These are phyloP conservation scores for Chinchilla lanigera DNA, from an alignment of 2,113 vertebrate species.

Conservation along the genomic window DNA sequence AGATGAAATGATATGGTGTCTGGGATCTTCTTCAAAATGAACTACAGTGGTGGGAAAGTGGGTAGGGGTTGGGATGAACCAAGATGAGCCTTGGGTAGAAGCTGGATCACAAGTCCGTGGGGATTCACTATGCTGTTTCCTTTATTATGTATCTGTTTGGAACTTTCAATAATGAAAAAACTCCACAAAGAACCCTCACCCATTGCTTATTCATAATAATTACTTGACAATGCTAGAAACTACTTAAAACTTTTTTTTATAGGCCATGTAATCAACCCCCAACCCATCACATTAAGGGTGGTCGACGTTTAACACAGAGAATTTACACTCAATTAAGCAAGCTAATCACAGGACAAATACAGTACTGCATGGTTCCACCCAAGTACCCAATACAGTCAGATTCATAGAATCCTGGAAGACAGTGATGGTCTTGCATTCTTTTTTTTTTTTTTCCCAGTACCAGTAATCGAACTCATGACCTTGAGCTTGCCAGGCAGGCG, in stretches of 20 bases:
- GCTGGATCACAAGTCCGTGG: background rate
- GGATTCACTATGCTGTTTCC: background rate
- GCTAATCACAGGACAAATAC: background rate
- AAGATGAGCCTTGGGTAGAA: background rate
- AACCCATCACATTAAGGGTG: background rate
- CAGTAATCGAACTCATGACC: too few relatives aligned
- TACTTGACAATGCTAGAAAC: background rate
- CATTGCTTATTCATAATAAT: background rate
- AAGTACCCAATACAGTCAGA: background rate
- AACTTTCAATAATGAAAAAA: background rate
- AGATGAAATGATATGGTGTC: background rate
- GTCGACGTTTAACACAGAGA: background rate
- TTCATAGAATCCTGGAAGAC: background rate
- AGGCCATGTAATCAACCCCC: background rate
- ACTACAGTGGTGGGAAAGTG: background rate
- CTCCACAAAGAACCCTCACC: background rate
- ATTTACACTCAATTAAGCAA: background rate
- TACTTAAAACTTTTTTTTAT: background rate
- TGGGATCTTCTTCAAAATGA: conserved; percentile 29
- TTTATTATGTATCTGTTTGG: background rate
- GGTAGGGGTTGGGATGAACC: background rate
- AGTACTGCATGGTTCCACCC: background rate
- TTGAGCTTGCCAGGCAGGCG: too few relatives aligned
- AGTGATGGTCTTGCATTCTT: background rate
- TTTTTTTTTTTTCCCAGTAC: too few relatives aligned